These are phyloP conservation scores for Athetis lepigone DNA, from an alignment of 2,888 invertebrate genomes.

Conservation along the genomic window DNA sequence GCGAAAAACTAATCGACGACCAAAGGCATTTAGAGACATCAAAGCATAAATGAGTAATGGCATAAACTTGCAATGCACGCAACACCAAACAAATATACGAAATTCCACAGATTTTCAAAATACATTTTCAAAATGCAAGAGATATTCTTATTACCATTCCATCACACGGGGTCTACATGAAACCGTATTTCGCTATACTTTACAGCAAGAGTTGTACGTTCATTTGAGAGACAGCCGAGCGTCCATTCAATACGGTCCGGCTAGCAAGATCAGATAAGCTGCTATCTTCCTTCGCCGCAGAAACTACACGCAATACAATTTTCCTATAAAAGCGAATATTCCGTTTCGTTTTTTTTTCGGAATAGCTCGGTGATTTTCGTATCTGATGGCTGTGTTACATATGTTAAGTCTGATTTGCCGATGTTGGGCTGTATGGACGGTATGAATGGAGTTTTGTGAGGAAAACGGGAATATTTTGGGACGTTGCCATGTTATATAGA, in stretches of 20 bases:
- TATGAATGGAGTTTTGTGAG: slow-evolving; percentile 8
- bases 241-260: slow-evolving; percentile 67
- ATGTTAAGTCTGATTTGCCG: slow-evolving; percentile 40
- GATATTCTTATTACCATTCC: slow-evolving; percentile 26
- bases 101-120: background rate
- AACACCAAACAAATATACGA: background rate
- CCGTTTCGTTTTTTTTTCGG: slow-evolving; percentile 56
- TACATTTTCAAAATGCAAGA: slow-evolving; percentile 22
- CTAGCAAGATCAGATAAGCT: slow-evolving; percentile 69
- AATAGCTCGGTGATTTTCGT: slow-evolving; percentile 44
- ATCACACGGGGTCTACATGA: slow-evolving; percentile 40
- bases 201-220: slow-evolving; percentile 54
- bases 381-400: slow-evolving; percentile 55
- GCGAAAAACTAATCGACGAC: background rate
- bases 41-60: background rate
- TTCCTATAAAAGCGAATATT: slow-evolving; percentile 65
- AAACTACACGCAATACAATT: slow-evolving; percentile 68
- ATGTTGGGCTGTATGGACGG: slow-evolving; percentile 9
- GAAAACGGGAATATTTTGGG: slow-evolving; percentile 1
- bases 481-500: slow-evolving; percentile 5
- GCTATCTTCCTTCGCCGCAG: slow-evolving; percentile 55
- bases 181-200: slow-evolving; percentile 59
- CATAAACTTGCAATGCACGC: background rate
- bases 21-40: background rate
- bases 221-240: slow-evolving; percentile 66